Base-by-base conservation (phyloP, 2,888 invertebrate genomes). In the Diaprepes abbreviatus region DNA sequence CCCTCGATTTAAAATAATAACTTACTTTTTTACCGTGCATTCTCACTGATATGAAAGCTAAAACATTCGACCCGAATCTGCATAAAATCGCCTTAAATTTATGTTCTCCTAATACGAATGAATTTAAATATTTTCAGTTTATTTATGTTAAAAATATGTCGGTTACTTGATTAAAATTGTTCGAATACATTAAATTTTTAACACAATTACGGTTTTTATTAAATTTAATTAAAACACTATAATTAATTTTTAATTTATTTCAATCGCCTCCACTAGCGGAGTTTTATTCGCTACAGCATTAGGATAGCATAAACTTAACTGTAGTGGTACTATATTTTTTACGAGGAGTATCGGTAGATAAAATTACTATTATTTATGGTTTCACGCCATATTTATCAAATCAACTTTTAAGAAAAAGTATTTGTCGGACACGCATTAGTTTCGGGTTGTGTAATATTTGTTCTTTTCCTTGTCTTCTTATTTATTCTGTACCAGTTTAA, bases 241-340 rank as follows among this genome's bases (percentile, higher is more conserved):
- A 17, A 2, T 33, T 33, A 5, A 33, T 33, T 33, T 33, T 33
- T 5, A 40, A 12, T 45, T 12, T 45, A 24, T 45, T 24, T 45
- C 10, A 59, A 58, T 59, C 52, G 66, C 58, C 66, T 66, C 66
- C 66, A 66, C 66, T 50, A 59, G 66, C 66, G 40, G 52, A 50
- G 21, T 52, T 48, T 50, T 36, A 58, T 48, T 50, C 58, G 40
- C 0, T 45, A 12, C 6, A 4, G 0, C 12, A 45, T 45, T 24
- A 45, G 45, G 45, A 12, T 2, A 45, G 5, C 45, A 45, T 45
- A 24, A 45, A 5, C 3, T 24, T 3, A 45, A 45, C 6, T 7
- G 24, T 24, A 21, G 12, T 24, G 24, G 24, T 24, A 24, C 5
- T 24, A 24, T 3, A 24, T 24, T 4, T 24, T 24, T n/a, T n/a